Conservation (phyloP, 2,888 invertebrate species). For the Idaea aversata region DNA sequence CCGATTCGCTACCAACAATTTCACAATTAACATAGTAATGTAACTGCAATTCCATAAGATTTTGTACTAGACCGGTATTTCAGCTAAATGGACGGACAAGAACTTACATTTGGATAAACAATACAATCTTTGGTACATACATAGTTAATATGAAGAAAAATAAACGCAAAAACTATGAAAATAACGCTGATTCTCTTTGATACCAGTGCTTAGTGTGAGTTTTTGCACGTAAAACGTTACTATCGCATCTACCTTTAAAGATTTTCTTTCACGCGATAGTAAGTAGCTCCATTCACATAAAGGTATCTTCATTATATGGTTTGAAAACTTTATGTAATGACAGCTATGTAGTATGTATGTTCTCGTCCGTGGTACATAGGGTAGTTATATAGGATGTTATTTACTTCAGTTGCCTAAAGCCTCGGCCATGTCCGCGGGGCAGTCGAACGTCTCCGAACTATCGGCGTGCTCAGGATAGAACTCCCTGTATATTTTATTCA, state of each 20-base stretch:
- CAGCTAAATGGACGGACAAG: conserved; percentile 41
- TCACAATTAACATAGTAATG: conserved; percentile 38
- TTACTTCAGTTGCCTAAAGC: conserved; percentile 57
- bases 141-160: not conserved
- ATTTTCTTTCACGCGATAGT: no score
- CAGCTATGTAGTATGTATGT: conserved; percentile 18
- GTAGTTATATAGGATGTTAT: not conserved
- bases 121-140: not conserved
- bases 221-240: no score
- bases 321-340: not conserved
- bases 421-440: conserved; percentile 64
- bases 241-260: no score
- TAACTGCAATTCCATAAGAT: conserved; percentile 47
- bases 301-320: not conserved
- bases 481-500: conserved; percentile 90
- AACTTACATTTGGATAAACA: conserved; percentile 39
- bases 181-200: not conserved
- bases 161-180: not conserved
- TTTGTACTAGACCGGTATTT: conserved; percentile 46
- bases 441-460: conserved; percentile 77
- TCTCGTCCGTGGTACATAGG: conserved; percentile 2
- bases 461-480: conserved; percentile 88
- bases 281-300: no score
- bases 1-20: conserved; percentile 14
- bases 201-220: not conserved